Evolutionary conservation across 2,888 invertebrate genomes (phyloP).

Genomic region (Idaea biselata): DNA sequence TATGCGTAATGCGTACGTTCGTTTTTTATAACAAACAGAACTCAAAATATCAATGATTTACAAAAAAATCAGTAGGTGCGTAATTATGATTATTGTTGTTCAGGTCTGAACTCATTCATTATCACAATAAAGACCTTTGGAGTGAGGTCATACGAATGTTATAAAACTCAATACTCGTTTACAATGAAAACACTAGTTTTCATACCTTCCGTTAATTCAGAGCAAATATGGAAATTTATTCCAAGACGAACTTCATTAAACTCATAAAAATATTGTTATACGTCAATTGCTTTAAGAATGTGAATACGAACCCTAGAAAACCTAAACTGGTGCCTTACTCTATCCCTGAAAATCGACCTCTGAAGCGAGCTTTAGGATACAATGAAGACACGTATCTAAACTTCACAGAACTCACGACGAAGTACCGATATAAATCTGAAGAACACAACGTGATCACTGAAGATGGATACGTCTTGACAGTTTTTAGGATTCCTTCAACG

Average conservation of each 20-base stretch:
- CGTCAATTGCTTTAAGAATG: conserved; percentile 24
- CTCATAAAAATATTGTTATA: conserved; percentile 27
- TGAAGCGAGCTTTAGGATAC: conserved; percentile 55
- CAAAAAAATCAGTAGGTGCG: neutral
- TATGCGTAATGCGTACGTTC: neutral
- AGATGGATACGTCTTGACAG: conserved; percentile 57
- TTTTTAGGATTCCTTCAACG: conserved; percentile 52
- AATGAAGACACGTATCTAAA: conserved; percentile 62
- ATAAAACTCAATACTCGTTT: conserved; percentile 59
- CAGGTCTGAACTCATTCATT: neutral
- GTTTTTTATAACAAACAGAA: neutral
- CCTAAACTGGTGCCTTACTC: conserved; percentile 45
- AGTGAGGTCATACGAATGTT: conserved; percentile 63
- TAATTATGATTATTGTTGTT: neutral
- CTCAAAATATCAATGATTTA: neutral
- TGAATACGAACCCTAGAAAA: conserved; percentile 11
- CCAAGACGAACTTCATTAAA: conserved; percentile 23
- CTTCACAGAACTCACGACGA: conserved; percentile 54
- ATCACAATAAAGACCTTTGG: conserved; percentile 49
- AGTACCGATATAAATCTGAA: conserved; percentile 51
- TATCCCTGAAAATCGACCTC: conserved; percentile 46
- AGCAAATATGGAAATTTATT: conserved; percentile 36
- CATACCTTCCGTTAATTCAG: conserved; percentile 43
- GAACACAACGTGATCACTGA: conserved; percentile 50
- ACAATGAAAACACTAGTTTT: conserved; percentile 51